A percentile compares a stretch with the other conserved stretches of the same genome.
These are phyloP conservation scores for Druon quercuslanigerum DNA, from an alignment of 1,140 invertebrate genomes.

Conservation along the genomic window DNA sequence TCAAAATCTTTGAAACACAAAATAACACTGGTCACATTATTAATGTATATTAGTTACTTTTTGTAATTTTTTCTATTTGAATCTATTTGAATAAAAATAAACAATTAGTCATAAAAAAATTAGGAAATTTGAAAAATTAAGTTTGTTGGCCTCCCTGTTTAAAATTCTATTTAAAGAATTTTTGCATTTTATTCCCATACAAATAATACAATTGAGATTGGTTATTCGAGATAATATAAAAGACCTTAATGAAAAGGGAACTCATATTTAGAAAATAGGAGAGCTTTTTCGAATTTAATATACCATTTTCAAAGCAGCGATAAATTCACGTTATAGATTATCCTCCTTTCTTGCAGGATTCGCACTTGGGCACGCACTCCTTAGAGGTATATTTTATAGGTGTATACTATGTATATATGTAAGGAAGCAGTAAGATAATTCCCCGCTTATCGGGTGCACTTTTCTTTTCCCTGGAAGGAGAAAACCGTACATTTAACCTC, in stretches of 20 bases:
- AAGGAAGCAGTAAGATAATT: slow-evolving; percentile 7
- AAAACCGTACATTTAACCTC: slow-evolving; percentile 7
- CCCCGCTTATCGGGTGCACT: neutral
- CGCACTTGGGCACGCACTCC: neutral
- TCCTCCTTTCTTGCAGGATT: neutral
- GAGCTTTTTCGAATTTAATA: neutral
- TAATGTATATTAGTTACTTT: too few species aligned
- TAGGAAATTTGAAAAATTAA: too few species aligned
- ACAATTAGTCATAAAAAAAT: too few species aligned
- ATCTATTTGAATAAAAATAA: too few species aligned
- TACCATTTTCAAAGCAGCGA: neutral
- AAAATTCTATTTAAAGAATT: too few species aligned
- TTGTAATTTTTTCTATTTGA: too few species aligned
- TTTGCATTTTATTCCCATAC: too few species aligned
- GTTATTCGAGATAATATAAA: neutral
- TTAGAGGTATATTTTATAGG: neutral
- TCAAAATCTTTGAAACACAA: too few species aligned
- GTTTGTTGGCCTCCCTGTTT: too few species aligned
- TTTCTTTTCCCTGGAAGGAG: neutral
- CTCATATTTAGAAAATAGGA: neutral
- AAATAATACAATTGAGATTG: too few species aligned
- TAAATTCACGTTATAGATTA: neutral
- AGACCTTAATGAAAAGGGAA: neutral
- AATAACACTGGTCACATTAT: too few species aligned
- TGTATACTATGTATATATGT: neutral